Percentiles rank a stretch among this genome's conserved stretches.
phyloP scores from a whole-genome alignment of 35 echinoderm and acorn worm genomes.

The Holothuria glaberrima region DNA sequence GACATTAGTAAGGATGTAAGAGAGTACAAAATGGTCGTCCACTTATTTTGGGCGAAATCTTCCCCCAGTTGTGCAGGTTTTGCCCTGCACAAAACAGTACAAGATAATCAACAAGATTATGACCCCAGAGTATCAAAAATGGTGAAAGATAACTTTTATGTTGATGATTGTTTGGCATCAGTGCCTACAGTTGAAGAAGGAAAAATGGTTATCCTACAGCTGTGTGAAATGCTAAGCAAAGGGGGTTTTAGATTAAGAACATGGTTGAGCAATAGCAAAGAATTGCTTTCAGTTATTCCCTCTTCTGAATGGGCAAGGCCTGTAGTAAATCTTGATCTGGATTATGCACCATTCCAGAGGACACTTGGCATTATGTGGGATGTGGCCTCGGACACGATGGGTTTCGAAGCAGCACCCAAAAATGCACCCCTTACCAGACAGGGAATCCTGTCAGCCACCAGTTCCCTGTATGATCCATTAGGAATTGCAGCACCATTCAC shows the following conservation, averaged over 20 bases:
- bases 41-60: conserved; percentile 25
- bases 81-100: conserved; percentile 13
- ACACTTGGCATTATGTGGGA: conserved; percentile 6
- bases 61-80: conserved; percentile 52
- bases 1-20: not conserved
- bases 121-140: not conserved
- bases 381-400: not conserved
- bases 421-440: not conserved
- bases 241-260: conserved; percentile 54
- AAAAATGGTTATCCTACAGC: not conserved
- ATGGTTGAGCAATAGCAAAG: conserved; percentile 53
- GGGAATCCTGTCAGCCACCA: conserved; percentile 27
- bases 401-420: not conserved
- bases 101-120: conserved; percentile 11
- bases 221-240: not conserved
- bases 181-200: not conserved
- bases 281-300: conserved; percentile 30
- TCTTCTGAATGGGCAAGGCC: conserved; percentile 17
- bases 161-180: conserved; percentile 40
- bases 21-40: conserved; percentile 63
- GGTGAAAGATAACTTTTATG: conserved; percentile 25
- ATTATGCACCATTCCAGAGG: conserved; percentile 36
- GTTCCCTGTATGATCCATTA: conserved; percentile 49
- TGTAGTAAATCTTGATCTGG: conserved; percentile 64
- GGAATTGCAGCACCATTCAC: conserved; percentile 43